Conservation (phyloP, 2,797 vertebrate genomes). For the Lithobates sylvaticus region DNA sequence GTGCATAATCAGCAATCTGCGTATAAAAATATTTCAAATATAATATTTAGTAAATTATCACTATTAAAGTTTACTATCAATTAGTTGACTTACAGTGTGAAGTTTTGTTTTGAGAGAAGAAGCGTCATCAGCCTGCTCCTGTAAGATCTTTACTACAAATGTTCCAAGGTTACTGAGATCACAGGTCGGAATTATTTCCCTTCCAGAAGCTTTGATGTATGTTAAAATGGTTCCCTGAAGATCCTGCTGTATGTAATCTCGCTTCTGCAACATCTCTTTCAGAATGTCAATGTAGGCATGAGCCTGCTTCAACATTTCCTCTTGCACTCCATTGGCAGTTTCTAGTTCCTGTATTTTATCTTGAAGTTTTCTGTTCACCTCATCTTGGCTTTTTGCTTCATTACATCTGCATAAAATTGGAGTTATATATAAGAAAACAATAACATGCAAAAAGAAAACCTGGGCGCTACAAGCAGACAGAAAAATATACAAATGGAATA, state of each 20-base stretch:
- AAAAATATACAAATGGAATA: too few relatives aligned
- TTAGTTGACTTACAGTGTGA: slow-evolving; percentile 74
- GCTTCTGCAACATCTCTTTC: slow-evolving; percentile 72
- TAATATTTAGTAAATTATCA: too few relatives aligned
- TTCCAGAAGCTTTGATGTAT: slow-evolving; percentile 68
- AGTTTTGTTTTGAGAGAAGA: slow-evolving; percentile 71
- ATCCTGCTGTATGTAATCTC: slow-evolving; percentile 74
- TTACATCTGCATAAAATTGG: slow-evolving; percentile 71
- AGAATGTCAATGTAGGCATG: slow-evolving; percentile 72
- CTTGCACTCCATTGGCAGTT: slow-evolving; percentile 74
- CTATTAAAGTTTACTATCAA: neutral
- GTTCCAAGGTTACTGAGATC: slow-evolving; percentile 66
- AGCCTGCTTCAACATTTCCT: slow-evolving; percentile 78
- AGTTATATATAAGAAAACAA: neutral
- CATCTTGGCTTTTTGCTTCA: slow-evolving; percentile 75
- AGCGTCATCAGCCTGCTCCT: slow-evolving; percentile 71
- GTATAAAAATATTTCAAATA: too few relatives aligned
- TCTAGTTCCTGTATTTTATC: slow-evolving; percentile 75
- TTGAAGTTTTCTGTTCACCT: slow-evolving; percentile 77
- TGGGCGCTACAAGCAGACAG: too few relatives aligned
- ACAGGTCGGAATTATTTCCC: slow-evolving; percentile 55
- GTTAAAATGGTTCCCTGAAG: slow-evolving; percentile 68
- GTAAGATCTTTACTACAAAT: slow-evolving; percentile 66
- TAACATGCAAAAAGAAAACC: neutral
- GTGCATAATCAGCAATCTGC: too few relatives aligned